Evolutionary conservation across 2,797 vertebrate species (phyloP).

Genomic region (Phataginus tricuspis): DNA sequence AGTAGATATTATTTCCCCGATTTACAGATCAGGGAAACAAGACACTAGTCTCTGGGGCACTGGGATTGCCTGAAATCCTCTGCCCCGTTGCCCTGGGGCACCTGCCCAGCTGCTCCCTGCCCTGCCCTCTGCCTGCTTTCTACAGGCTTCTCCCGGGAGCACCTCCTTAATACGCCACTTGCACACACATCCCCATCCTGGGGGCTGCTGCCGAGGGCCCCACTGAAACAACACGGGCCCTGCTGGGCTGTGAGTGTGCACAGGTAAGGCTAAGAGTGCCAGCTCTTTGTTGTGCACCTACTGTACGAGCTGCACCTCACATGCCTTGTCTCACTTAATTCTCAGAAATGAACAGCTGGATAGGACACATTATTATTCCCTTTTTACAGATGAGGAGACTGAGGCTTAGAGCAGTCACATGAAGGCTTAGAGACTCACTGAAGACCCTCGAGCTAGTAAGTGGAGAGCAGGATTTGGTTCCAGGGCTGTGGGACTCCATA

Average conservation of each 20-base stretch:
- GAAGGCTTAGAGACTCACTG: no score
- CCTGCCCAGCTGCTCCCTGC: background rate
- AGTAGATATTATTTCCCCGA: background rate
- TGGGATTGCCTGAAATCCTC: background rate
- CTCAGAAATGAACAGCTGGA: background rate
- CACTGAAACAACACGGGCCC: background rate
- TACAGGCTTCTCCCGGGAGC: background rate
- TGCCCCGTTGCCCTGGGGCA: background rate
- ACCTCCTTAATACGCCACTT: background rate
- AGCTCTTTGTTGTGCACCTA: background rate
- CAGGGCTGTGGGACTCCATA: background rate
- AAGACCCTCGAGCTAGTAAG: background rate
- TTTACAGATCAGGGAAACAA: background rate
- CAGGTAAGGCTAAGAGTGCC: background rate
- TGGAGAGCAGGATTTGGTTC: background rate
- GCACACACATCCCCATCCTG: background rate
- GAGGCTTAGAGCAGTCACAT: background rate
- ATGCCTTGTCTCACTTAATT: background rate
- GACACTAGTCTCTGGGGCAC: background rate
- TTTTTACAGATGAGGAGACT: background rate
- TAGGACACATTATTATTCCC: background rate
- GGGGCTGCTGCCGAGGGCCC: background rate
- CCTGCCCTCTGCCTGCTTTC: background rate
- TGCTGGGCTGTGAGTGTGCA: background rate
- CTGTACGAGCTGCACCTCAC: fast-evolving